Base-by-base conservation (phyloP, 2,797 vertebrate species). In the Syngnathus acus region DNA sequence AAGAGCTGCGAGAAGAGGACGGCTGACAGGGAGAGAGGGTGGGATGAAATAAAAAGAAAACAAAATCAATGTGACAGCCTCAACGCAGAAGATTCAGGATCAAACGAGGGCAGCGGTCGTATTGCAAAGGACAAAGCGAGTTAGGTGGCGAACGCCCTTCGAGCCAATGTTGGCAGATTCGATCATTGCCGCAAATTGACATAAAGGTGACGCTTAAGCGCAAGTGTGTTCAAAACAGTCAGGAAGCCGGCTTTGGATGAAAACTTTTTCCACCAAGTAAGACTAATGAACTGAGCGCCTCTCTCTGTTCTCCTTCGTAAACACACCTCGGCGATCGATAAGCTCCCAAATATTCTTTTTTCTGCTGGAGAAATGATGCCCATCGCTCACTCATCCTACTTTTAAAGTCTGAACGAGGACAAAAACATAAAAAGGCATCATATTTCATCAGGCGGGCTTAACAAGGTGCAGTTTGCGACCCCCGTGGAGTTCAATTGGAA, bases 401-500 rank as follows among this genome's bases (percentile, higher is more conserved):
- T 45, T 45, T 45, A 16, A 45, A 62, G 8, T 23, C 40, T 13
- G 23, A 61, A 61, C 5, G 14, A 59, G 37, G 38, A 39, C 19
- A 61, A 61, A 43, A 40, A 26, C 40, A 23, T 62, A 16, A 62
- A 45, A 62, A 62, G 32, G 6, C 21, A 8, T 45, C 40, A 43
- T 23, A 43, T 62, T 62, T 45, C 43, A 62, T 23, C 60, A 45
- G 23, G 40, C 23, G 1, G 21, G 13, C 42, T 26, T 43, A 62
- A 62, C 60, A 47, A 62, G 60, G 42, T 16, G 42, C 13, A 26
- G 42, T 62, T 47, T 62, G 60, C 14, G 14, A 58, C 13, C 42
- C 42, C 42, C 21, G 6, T 62, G 1, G 21, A 62, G 42, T 62
- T 45, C 40, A 62, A 62, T 62, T 17, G 48, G 42, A 47, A 45